phyloP scores from a whole-genome alignment of 1,140 invertebrate species.

The Drosophila lowei region DNA sequence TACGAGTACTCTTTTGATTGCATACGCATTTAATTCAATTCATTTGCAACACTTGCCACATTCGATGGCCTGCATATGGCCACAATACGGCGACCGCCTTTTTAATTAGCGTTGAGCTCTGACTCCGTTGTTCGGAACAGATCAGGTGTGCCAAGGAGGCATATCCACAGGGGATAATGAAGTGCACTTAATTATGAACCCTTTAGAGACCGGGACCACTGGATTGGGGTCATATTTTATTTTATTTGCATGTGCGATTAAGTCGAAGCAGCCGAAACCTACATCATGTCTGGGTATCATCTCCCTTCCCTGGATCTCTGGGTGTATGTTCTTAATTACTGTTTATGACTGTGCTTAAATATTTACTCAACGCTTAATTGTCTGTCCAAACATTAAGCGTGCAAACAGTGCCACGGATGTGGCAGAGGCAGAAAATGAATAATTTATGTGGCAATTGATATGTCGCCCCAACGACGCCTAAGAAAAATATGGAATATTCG shows the following conservation, averaged over 20 bases:
- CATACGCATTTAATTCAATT: slow-evolving; percentile 73
- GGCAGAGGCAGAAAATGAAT: slow-evolving; percentile 34
- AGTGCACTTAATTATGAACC: slow-evolving; percentile 45
- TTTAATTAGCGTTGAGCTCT: slow-evolving; percentile 45
- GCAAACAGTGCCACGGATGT: slow-evolving; percentile 27
- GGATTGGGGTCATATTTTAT: slow-evolving; percentile 20
- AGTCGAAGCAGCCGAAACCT: slow-evolving; percentile 9
- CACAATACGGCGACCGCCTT: slow-evolving; percentile 43
- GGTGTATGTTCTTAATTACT: slow-evolving; percentile 57
- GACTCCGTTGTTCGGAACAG: background rate
- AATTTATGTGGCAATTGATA: slow-evolving; percentile 54
- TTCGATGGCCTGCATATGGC: slow-evolving; percentile 25
- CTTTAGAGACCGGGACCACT: slow-evolving; percentile 1
- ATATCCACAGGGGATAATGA: slow-evolving; percentile 37
- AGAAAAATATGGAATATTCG: slow-evolving; percentile 19
- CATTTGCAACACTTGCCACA: slow-evolving; percentile 35
- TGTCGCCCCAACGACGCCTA: slow-evolving; percentile 15
- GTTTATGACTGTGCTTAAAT: slow-evolving; percentile 50
- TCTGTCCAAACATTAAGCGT: slow-evolving; percentile 55
- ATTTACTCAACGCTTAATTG: slow-evolving; percentile 63
- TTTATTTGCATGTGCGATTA: slow-evolving; percentile 42
- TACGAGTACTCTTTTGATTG: slow-evolving; percentile 50
- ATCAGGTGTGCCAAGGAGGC: slow-evolving; percentile 23
- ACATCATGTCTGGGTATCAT: slow-evolving; percentile 20
- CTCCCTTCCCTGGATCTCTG: background rate